Evolutionary conservation across 2,888 invertebrate species (phyloP).

Genomic region (Lasioglossum vierecki): DNA sequence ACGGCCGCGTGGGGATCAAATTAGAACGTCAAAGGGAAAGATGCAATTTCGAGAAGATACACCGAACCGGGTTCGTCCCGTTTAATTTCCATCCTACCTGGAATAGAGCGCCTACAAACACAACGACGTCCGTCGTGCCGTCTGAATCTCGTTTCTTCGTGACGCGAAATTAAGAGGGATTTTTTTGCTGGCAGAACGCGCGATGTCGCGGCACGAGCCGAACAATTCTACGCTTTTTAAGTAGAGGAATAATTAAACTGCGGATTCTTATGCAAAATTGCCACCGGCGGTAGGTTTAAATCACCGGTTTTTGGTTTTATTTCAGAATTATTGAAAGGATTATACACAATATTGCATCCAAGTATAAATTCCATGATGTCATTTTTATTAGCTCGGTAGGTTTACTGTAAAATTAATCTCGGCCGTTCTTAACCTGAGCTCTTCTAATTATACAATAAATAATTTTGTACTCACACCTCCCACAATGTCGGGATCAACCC

Average conservation of each 20-base stretch:
- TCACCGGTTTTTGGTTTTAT: too few relatives aligned
- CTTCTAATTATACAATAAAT: too few relatives aligned
- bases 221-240: not conserved
- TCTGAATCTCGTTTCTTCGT: not conserved
- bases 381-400: too few relatives aligned
- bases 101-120: constrained; percentile 6
- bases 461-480: too few relatives aligned
- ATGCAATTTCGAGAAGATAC: constrained; percentile 53
- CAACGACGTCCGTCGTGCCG: not conserved
- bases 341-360: too few relatives aligned
- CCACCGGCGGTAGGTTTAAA: too few relatives aligned
- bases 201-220: not conserved
- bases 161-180: not conserved
- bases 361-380: too few relatives aligned
- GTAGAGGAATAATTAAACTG: not conserved
- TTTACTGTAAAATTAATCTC: too few relatives aligned
- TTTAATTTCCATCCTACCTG: constrained; percentile 31
- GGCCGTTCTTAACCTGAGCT: too few relatives aligned
- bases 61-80: constrained; percentile 26
- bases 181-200: not conserved
- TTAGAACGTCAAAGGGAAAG: constrained; percentile 51
- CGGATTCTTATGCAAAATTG: too few relatives aligned
- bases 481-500: too few relatives aligned
- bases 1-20: constrained; percentile 32
- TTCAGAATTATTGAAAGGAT: too few relatives aligned